Base-by-base conservation (phyloP, 2,888 invertebrate species). In the Catocala nupta region DNA sequence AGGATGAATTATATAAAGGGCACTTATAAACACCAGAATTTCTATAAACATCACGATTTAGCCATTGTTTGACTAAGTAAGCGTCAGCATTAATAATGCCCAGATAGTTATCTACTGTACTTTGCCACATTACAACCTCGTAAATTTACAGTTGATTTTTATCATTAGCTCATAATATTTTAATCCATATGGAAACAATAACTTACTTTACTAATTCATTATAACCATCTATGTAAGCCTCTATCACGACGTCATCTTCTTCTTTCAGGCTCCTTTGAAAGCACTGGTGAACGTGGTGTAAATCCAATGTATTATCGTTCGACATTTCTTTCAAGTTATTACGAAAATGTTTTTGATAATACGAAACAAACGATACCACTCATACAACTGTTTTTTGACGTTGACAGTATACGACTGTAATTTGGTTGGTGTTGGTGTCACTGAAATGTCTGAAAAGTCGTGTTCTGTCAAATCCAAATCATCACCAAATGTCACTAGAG, bases 121-220 rank as follows among this genome's bases (percentile, higher is more conserved):
- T 16, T 47, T 44, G 34, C 11, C 16, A 45, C 47, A 67, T 57
- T 43, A 16, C 13, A 3, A 34, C 36, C 48, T 65, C 42, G 52
- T 5, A 45, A 62, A 69, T 49, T n/a, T 43, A 36, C 34, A 47
- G 12, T 55, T 33, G 25, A 55, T 63, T 65, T 71, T 78, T 71
- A 73, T 68, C 70, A 52, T 55, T 44, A 51, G 33, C 36, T 44
- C 48, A 53, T 51, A 54, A 59, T 53, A 55, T 56, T 61, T 55
- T 59, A 75, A 68, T 72, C 83, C 88, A 81, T 90, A 88, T 82
- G 87, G 85, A 68, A 73, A 75, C 59, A 78, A 71, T 68, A 50
- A 88, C 95, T 94, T 93, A 98, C 98, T 97, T 98, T 86, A 97
- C 96, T 57, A 98, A 94, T 91, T 98, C 98, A 83, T 96, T 96